phyloP scores from a whole-genome alignment of 37 sponge, comb jelly and placozoan genomes.

The Eunapius fragilis region DNA sequence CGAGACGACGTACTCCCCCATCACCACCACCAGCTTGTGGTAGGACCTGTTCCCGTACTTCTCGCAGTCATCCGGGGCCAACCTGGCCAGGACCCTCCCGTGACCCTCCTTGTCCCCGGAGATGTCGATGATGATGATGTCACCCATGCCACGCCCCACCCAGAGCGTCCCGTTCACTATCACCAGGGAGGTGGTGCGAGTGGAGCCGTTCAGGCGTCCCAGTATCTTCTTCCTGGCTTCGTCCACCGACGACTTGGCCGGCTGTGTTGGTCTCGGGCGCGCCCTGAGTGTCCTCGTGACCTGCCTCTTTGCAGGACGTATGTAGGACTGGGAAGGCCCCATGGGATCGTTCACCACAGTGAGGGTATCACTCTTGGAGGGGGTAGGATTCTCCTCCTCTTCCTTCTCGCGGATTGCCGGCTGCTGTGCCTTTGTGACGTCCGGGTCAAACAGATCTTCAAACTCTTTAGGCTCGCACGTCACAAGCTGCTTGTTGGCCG shows the following conservation, averaged over 20 bases:
- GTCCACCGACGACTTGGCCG: background rate
- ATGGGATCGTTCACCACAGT: too few relatives aligned
- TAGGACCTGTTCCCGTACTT: slow-evolving; percentile 78
- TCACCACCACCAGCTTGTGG: slow-evolving; percentile 64
- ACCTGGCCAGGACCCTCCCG: slow-evolving; percentile 68
- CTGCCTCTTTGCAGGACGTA: background rate
- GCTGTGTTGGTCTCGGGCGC: slow-evolving; percentile 1
- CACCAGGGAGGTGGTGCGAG: slow-evolving; percentile 79
- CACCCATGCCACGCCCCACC: slow-evolving; percentile 92
- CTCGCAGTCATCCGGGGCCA: slow-evolving; percentile 69
- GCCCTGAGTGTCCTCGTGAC: slow-evolving; percentile 1
- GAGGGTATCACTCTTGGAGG: too few relatives aligned
- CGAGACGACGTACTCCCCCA: slow-evolving; percentile 70
- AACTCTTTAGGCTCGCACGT: slow-evolving; percentile 40
- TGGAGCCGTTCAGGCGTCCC: slow-evolving; percentile 58
- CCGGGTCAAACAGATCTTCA: slow-evolving; percentile 42
- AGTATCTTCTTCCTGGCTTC: slow-evolving; percentile 19
- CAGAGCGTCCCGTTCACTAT: slow-evolving; percentile 81
- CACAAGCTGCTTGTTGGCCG: slow-evolving; percentile 39
- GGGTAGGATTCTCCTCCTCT: too few relatives aligned
- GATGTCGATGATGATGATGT: slow-evolving; percentile 76
- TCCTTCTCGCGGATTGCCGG: too few relatives aligned
- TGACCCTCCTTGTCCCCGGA: slow-evolving; percentile 32
- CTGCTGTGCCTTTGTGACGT: background rate
- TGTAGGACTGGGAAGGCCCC: too few relatives aligned